A percentile compares a stretch with the other conserved stretches of the same genome.
phyloP scores from a whole-genome alignment of 2,113 vertebrate species.

The Gallinago media region DNA sequence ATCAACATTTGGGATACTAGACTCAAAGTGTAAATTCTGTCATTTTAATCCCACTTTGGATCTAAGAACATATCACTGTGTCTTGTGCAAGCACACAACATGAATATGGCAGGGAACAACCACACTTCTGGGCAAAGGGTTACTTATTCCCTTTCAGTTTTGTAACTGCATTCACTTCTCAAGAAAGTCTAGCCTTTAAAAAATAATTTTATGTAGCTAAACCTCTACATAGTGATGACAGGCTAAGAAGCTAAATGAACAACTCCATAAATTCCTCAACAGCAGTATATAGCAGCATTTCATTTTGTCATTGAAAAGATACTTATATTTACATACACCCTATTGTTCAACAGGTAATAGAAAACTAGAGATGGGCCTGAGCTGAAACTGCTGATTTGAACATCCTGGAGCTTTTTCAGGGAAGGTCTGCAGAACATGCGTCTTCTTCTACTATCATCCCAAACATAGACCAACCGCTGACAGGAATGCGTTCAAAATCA shows the following conservation, averaged over 20 bases:
- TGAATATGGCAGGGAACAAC: not conserved
- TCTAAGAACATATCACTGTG: not conserved
- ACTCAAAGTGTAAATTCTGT: slow-evolving; percentile 5
- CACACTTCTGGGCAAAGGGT: not conserved
- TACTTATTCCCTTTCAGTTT: not conserved
- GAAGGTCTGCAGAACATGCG: accelerated
- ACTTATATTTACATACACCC: slow-evolving; percentile 37
- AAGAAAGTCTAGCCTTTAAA: slow-evolving; percentile 30
- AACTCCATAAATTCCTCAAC: slow-evolving; percentile 4
- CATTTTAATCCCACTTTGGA: slow-evolving; percentile 35
- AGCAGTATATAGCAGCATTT: slow-evolving; percentile 64
- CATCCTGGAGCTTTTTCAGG: not conserved
- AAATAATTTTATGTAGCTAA: slow-evolving; percentile 9
- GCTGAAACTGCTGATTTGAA: slow-evolving; percentile 26
- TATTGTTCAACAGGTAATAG: slow-evolving; percentile 3
- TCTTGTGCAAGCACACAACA: not conserved
- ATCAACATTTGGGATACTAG: slow-evolving; percentile 26
- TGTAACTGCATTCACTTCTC: slow-evolving; percentile 14
- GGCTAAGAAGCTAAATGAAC: slow-evolving; percentile 6
- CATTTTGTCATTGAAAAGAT: slow-evolving; percentile 31
- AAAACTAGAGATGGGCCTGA: slow-evolving; percentile 51
- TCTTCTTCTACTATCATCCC: not conserved
- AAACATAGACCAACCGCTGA: not conserved
- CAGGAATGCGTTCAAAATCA: not conserved
- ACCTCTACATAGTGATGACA: slow-evolving; percentile 13